Conservation (phyloP, 2,797 vertebrate species). For the Limnodromus scolopaceus region DNA sequence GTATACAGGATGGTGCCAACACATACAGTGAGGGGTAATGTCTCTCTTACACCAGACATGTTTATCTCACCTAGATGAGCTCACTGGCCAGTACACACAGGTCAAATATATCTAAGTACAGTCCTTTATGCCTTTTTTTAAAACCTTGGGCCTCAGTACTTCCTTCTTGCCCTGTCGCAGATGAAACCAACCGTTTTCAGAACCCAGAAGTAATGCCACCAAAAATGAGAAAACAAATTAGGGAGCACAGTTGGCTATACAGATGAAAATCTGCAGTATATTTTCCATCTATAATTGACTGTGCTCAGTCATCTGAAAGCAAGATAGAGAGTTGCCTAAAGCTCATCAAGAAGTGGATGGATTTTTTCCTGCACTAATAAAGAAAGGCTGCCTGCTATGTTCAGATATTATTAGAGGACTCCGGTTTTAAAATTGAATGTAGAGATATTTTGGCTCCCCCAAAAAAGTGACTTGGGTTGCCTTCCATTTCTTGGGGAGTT, state of each 20-base stretch:
- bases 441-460: not conserved
- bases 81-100: not conserved
- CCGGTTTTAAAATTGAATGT: not conserved
- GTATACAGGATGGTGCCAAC: not conserved
- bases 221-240: not conserved
- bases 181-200: not conserved
- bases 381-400: not conserved
- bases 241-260: not conserved
- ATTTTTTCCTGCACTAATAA: not conserved
- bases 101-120: not conserved
- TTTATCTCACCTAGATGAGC: not conserved
- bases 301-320: not conserved
- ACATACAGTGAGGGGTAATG: not conserved
- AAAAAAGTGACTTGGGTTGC: not conserved
- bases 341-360: not conserved
- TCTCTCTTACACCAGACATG: not conserved
- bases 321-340: not conserved
- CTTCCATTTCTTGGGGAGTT: not conserved
- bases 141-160: not conserved
- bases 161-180: not conserved
- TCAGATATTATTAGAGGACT: not conserved
- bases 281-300: not conserved
- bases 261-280: not conserved
- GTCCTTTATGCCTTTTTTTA: not conserved
- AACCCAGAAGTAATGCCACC: not conserved